Evolutionary conservation across 2,888 invertebrate genomes (phyloP), one percentile per base, ranked within the genome.

Genomic region (Pachliopta kotzebuea): DNA sequence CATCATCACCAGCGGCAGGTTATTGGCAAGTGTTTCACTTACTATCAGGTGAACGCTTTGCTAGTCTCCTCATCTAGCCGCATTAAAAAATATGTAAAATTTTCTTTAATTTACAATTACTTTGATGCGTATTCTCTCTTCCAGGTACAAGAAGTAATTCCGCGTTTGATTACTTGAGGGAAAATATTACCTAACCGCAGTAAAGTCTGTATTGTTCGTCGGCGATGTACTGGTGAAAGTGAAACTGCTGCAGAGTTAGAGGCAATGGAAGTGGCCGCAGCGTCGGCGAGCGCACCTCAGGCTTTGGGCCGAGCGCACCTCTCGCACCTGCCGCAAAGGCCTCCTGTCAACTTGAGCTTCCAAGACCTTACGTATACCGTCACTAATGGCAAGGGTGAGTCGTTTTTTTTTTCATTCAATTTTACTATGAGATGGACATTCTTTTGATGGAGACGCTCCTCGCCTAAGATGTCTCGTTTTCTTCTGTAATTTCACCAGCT

Each of bases 341-440:
- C 95, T 3, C 94, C 96, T 0, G 94, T 98, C 61, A 95, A 97
- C 83, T 94, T 98, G 67, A 95, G 96, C 79, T 98, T 98, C 84
- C 94, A 94, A 71, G 96, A 97, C 79, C 88, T 98, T 54, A 94
- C 94, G 0, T 98, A 96, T 80, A 94, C 95, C 0, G 96, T 98
- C 37, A 95, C 95, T 3, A 94, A 94, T 76, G 94, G 95, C 45
- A 92, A 93, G 74, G 81, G 90, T 89, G 68, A 85, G 88, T 79
- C 17, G 0, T n/a, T n/a, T n/a, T 37, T 37, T 11, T 14, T 37
- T 11, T 8, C 11, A 37, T 37, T 37, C 14, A 37, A 37, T 4
- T 1, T 3, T 3, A 4, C 9, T 2, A 37, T 2, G 2, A 31
- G 1, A 31, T 11, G 31, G 31, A 31, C 31, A 11, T 31, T 37